Conservation (phyloP, 2,797 vertebrate species). For the Falco novaeseelandiae region DNA sequence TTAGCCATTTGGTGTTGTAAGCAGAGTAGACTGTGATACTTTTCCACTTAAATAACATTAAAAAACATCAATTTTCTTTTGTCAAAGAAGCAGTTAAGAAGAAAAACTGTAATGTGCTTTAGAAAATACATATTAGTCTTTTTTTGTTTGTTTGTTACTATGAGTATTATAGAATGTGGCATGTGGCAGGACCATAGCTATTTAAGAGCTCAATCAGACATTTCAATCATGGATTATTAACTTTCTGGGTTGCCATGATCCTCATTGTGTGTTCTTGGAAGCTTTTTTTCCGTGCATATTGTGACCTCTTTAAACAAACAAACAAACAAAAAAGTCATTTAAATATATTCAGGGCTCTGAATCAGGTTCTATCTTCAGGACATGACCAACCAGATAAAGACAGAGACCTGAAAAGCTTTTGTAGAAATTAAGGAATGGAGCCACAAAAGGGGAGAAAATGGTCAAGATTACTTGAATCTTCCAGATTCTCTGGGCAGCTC, state of each 20-base stretch:
- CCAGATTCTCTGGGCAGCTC: not conserved
- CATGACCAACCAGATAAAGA: not conserved
- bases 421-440: not conserved
- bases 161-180: not conserved
- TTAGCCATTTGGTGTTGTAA: not conserved
- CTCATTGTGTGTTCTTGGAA: not conserved
- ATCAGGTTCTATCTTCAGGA: not conserved
- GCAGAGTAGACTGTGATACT: not conserved
- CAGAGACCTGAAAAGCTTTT: not conserved
- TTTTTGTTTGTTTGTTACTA: not conserved
- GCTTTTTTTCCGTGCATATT: not conserved
- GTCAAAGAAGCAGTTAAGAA: not conserved
- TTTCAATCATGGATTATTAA: not conserved
- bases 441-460: not conserved
- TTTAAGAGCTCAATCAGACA: not conserved
- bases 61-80: not conserved
- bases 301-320: not conserved
- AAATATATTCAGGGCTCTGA: not conserved
- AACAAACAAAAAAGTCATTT: not conserved
- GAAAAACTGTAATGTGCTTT: not conserved
- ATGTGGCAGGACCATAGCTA: not conserved
- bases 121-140: not conserved
- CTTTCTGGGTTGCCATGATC: not conserved
- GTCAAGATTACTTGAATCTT: not conserved
- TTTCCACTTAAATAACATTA: not conserved